Evolutionary conservation across 1,140 invertebrate genomes (phyloP), one percentile per base, ranked within the genome.

Genomic region (Procambarus clarkii): DNA sequence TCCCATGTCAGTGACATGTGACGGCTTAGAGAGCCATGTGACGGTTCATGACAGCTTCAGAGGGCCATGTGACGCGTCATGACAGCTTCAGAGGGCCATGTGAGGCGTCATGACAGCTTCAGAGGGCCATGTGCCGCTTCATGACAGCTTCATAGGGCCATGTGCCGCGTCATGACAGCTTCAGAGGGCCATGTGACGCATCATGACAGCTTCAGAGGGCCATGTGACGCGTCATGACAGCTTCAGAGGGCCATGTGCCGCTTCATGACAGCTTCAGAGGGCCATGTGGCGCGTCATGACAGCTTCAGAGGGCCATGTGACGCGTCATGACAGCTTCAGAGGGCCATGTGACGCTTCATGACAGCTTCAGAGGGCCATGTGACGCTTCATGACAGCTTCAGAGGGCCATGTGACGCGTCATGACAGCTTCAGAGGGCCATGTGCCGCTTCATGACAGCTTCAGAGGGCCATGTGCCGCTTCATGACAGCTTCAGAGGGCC

Each of bases 301-400:
- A 74, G 69, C 34, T 34, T 15, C 24, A 9, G 15, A 74, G n/a
- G 11, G n/a, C 34, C 69, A 34, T 74, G 69, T 80, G 79, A 24
- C 54, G 48, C 34, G 0, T 34, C 34, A 34, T 69, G 64, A 34
- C 3, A 48, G 69, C 15, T 3, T 86, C 74, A 92, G 54, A 92
- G 85, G 3, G 97, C 98, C 94, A 98, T 95, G 91, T 96, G 96
- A 64, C 96, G 94, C 93, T 96, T 96, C 95, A 96, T 96, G 94
- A n/a, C n/a, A n/a, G n/a, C n/a, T n/a, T n/a, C n/a, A n/a, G n/a
- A n/a, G n/a, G n/a, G 34, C 34, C 34, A 34, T 34, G 34, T 34
- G 34, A 34, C 0, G 34, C 34, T 2, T 11, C 64, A 69, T 18
- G 21, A 18, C 7, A 74, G 69, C 2, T 11, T 74, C n/a, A 74